A percentile compares a stretch with the other conserved stretches of the same genome.
Conservation (phyloP, 2,797 vertebrate species). For the Centropyge bicolor region DNA sequence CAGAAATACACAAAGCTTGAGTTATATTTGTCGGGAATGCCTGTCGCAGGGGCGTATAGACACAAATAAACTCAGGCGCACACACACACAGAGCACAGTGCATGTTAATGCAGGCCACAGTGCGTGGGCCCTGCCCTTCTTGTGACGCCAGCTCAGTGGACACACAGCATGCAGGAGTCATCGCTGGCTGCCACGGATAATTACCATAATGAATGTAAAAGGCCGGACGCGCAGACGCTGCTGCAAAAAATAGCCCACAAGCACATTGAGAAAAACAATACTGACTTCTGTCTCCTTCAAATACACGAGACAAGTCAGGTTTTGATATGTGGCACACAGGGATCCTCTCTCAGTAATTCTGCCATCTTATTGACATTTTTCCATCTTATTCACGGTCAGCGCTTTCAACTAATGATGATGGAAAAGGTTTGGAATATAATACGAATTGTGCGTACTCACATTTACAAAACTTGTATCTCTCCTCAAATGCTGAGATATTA, state of each 20-base stretch:
- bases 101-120: slow-evolving; percentile 40
- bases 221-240: slow-evolving; percentile 43
- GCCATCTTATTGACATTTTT: slow-evolving; percentile 18
- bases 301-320: slow-evolving; percentile 41
- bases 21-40: slow-evolving; percentile 60
- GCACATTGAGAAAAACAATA: slow-evolving; percentile 37
- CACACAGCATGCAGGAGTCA: slow-evolving; percentile 69
- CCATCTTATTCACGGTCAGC: slow-evolving; percentile 27
- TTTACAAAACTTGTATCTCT: slow-evolving; percentile 54
- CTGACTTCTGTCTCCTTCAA: slow-evolving; percentile 47
- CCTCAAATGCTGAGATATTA: slow-evolving; percentile 61
- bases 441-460: slow-evolving; percentile 32
- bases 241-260: slow-evolving; percentile 55
- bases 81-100: slow-evolving; percentile 32
- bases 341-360: slow-evolving; percentile 5
- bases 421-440: slow-evolving; percentile 21
- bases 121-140: slow-evolving; percentile 56
- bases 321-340: slow-evolving; percentile 18
- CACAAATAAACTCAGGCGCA: slow-evolving; percentile 27
- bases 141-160: slow-evolving; percentile 68
- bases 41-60: slow-evolving; percentile 43
- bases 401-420: slow-evolving; percentile 31
- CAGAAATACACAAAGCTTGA: slow-evolving; percentile 35
- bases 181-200: slow-evolving; percentile 73
- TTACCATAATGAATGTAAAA: slow-evolving; percentile 79